phyloP scores from a whole-genome alignment of 2,797 vertebrate genomes.

The Gastrophryne carolinensis region DNA sequence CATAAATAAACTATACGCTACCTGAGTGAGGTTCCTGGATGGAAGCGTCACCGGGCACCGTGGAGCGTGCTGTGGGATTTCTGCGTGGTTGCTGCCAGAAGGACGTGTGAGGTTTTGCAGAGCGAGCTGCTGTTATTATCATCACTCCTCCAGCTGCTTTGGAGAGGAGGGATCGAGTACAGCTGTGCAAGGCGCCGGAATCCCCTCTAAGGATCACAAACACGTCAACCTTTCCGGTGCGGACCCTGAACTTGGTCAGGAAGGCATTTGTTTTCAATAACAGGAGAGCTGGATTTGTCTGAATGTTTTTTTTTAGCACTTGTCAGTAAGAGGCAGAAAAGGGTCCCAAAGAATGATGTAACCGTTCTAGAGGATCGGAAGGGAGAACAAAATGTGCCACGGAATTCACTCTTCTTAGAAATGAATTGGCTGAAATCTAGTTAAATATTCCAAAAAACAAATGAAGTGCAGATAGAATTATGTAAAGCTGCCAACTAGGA shows the following conservation, averaged over 20 bases:
- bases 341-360: no score
- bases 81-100: background rate
- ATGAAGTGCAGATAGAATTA: no score
- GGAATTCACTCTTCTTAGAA: no score
- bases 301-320: background rate
- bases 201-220: background rate
- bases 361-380: no score
- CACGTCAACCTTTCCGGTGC: background rate
- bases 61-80: background rate
- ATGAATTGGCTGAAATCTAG: no score
- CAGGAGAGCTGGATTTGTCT: background rate
- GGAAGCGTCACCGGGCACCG: background rate
- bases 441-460: no score
- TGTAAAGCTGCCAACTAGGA: no score
- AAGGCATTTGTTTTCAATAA: background rate
- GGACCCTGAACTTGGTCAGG: background rate
- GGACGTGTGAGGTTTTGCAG: background rate
- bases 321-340: no score
- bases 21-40: background rate
- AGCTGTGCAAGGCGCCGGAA: background rate
- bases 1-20: no score
- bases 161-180: constrained; percentile 13
- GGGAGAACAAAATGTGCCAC: no score
- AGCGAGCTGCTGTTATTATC: background rate
- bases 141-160: background rate